Percentiles rank a stretch among this genome's conserved stretches.
Evolutionary conservation across 2,888 invertebrate species (phyloP).

Genomic region (Napeogenes sylphis): DNA sequence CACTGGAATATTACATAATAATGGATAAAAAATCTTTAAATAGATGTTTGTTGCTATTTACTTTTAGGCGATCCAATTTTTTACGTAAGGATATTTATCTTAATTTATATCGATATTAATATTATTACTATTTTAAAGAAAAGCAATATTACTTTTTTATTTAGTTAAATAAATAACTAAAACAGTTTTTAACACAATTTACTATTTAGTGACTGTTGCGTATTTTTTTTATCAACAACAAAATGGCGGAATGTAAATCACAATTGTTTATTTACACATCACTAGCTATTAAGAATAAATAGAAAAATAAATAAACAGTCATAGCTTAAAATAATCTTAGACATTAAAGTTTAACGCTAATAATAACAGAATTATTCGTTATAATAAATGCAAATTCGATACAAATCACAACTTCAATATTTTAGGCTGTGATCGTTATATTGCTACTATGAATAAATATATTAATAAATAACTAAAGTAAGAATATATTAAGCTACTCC

Average conservation of each 20-base stretch:
- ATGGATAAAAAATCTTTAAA: neutral
- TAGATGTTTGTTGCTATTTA: neutral
- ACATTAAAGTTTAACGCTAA: slow-evolving; percentile 34
- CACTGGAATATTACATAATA: slow-evolving; percentile 14
- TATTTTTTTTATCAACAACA: slow-evolving; percentile 6
- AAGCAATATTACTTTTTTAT: neutral
- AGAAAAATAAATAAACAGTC: slow-evolving; percentile 70
- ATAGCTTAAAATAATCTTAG: slow-evolving; percentile 36
- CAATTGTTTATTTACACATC: slow-evolving; percentile 65
- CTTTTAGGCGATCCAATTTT: neutral
- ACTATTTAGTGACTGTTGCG: neutral
- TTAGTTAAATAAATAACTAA: slow-evolving; percentile 1
- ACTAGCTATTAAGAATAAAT: slow-evolving; percentile 62
- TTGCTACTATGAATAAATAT: neutral
- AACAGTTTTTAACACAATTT: neutral
- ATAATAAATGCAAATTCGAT: slow-evolving; percentile 20
- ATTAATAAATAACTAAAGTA: neutral
- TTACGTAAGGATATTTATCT: no score
- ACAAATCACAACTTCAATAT: neutral
- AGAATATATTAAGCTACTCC: slow-evolving; percentile 1
- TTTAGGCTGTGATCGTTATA: no score
- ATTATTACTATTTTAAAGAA: neutral
- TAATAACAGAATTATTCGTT: slow-evolving; percentile 5
- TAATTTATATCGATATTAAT: no score
- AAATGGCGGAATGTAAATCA: slow-evolving; percentile 44